These are phyloP conservation scores for Magallana nippona DNA, from an alignment of 2,888 invertebrate species.

Conservation along the genomic window DNA sequence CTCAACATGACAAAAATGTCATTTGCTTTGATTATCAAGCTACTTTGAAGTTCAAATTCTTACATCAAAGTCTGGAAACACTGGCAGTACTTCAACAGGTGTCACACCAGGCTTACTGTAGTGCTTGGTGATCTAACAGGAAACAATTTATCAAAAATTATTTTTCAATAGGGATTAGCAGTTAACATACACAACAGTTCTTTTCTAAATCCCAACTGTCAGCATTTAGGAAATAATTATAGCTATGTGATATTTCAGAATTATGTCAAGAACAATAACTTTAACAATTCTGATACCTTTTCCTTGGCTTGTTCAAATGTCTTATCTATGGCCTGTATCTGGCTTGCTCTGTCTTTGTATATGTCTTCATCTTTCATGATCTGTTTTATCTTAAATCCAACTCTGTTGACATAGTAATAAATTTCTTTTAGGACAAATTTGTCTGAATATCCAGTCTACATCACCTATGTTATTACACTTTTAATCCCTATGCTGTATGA, in stretches of 20 bases:
- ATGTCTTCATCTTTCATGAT: conserved; percentile 92
- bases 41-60: neutral
- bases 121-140: conserved; percentile 89
- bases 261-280: neutral
- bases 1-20: too few relatives aligned
- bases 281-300: conserved; percentile 76
- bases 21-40: neutral
- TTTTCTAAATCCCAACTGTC: too few relatives aligned
- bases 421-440: too few relatives aligned
- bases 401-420: conserved; percentile 79
- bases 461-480: too few relatives aligned
- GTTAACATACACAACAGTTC: too few relatives aligned
- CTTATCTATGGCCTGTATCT: conserved; percentile 97
- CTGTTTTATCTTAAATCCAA: conserved; percentile 98
- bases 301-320: conserved; percentile 93
- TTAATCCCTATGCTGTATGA: too few relatives aligned
- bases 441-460: too few relatives aligned
- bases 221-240: too few relatives aligned
- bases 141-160: neutral
- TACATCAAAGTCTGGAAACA: conserved; percentile 96
- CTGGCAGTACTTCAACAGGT: conserved; percentile 91
- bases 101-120: conserved; percentile 97
- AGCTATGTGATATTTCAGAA: too few relatives aligned
- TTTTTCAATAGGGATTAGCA: too few relatives aligned
- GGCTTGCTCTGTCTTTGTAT: conserved; percentile 97